Conservation (phyloP, 2,113 vertebrate genomes). For the Triplophysa tibetana region DNA sequence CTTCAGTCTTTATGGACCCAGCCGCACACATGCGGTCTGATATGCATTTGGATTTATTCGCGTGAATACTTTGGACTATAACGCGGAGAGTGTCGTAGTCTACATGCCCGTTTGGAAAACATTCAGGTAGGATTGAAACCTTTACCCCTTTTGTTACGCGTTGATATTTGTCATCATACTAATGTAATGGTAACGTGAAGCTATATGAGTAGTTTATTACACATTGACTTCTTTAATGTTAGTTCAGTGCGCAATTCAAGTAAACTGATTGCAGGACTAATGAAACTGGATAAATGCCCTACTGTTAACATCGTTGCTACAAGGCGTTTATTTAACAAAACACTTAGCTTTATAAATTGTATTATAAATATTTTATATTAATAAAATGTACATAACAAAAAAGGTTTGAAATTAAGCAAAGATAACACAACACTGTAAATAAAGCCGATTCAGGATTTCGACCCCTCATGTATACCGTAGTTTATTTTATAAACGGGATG, state of each 20-base stretch:
- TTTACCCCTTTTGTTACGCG: not conserved
- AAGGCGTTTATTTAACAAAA: not conserved
- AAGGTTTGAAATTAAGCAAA: not conserved
- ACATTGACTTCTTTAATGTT: slow-evolving; percentile 10
- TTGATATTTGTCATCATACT: not conserved
- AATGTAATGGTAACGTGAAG: not conserved
- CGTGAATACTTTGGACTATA: slow-evolving; percentile 57
- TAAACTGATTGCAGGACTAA: not conserved
- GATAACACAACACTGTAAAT: not conserved
- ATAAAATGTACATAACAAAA: not conserved
- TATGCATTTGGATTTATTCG: slow-evolving; percentile 64
- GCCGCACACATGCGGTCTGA: slow-evolving; percentile 20
- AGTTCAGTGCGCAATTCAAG: not conserved
- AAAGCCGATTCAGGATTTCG: not conserved
- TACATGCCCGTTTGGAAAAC: slow-evolving; percentile 61
- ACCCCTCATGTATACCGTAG: not conserved
- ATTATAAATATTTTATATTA: not conserved
- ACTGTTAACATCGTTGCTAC: not conserved
- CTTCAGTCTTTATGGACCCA: slow-evolving; percentile 18
- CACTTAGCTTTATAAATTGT: not conserved
- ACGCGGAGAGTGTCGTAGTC: slow-evolving; percentile 17
- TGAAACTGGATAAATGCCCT: not conserved
- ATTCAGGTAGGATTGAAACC: slow-evolving; percentile 66
- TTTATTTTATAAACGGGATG: not conserved
- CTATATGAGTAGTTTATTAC: not conserved